Evolutionary conservation across 2,888 invertebrate species (phyloP).

Genomic region (Platerodrilus igneus): DNA sequence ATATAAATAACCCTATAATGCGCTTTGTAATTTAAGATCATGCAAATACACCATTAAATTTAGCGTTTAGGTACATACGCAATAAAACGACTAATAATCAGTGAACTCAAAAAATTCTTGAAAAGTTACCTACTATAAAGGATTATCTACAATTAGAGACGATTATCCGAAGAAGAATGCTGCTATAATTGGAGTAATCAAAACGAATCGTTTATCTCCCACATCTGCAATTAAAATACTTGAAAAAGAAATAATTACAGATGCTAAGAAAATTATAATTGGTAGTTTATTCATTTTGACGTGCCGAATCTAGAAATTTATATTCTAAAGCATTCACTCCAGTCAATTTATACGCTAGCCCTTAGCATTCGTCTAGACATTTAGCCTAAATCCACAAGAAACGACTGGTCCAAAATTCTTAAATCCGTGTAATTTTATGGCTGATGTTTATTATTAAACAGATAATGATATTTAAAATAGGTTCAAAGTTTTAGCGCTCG

Average conservation of each 20-base stretch:
- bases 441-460: too few species aligned
- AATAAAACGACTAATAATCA: too few species aligned
- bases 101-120: too few species aligned
- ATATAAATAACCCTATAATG: too few species aligned
- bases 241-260: conserved; percentile 30
- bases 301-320: conserved; percentile 27
- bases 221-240: conserved; percentile 29
- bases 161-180: too few species aligned
- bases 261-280: conserved; percentile 28
- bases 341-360: conserved; percentile 25
- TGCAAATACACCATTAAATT: too few species aligned
- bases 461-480: too few species aligned
- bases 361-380: conserved; percentile 34
- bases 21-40: too few species aligned
- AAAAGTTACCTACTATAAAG: too few species aligned
- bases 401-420: conserved; percentile 14
- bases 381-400: conserved; percentile 28
- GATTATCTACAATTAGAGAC: too few species aligned
- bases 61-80: too few species aligned
- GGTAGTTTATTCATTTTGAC: conserved; percentile 32
- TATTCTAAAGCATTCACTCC: conserved; percentile 17
- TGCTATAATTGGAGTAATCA: conserved; percentile 18
- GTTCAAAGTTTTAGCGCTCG: too few species aligned
- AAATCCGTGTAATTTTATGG: conserved; percentile 17
- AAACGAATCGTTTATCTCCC: conserved; percentile 28